Percentiles rank a stretch among this genome's conserved stretches.
Evolutionary conservation across 2,888 invertebrate species (phyloP).

Genomic region (Hydriomena furcata): DNA sequence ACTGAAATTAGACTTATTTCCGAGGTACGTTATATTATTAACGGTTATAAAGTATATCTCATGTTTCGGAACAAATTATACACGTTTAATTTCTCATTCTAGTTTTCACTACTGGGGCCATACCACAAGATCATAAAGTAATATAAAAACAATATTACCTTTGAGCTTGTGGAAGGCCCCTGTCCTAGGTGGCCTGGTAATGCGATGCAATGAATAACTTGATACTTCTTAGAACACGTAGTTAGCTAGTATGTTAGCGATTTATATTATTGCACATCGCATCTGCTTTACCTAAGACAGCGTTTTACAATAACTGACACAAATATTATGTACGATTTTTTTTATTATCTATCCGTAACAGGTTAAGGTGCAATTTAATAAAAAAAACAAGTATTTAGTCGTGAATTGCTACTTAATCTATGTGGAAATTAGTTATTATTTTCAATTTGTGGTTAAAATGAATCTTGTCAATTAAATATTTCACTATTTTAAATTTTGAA

Average conservation of each 20-base stretch:
- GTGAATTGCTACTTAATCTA: no score
- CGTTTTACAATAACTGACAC: neutral
- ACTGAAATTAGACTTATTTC: no score
- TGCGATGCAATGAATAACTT: neutral
- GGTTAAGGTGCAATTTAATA: no score
- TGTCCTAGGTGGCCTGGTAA: conserved; percentile 1
- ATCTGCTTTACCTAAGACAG: conserved; percentile 3
- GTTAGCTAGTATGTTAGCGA: neutral
- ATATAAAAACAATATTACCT: no score
- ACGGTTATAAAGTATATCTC: conserved; percentile 10
- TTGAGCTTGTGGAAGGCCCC: no score
- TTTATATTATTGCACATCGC: neutral
- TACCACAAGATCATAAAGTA: no score
- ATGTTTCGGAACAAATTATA: conserved; percentile 1
- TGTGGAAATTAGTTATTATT: neutral
- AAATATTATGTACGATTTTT: no score
- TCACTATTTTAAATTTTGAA: neutral
- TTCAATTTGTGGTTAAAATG: neutral
- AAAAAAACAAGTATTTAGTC: no score
- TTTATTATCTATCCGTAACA: no score
- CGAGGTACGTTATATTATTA: no score
- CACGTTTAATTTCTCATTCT: neutral
- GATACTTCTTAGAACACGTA: neutral
- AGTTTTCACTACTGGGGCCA: neutral
- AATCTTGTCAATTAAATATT: conserved; percentile 11